These are phyloP conservation scores for Melozone crissalis DNA, from an alignment of 2,113 vertebrate species.

Conservation along the genomic window DNA sequence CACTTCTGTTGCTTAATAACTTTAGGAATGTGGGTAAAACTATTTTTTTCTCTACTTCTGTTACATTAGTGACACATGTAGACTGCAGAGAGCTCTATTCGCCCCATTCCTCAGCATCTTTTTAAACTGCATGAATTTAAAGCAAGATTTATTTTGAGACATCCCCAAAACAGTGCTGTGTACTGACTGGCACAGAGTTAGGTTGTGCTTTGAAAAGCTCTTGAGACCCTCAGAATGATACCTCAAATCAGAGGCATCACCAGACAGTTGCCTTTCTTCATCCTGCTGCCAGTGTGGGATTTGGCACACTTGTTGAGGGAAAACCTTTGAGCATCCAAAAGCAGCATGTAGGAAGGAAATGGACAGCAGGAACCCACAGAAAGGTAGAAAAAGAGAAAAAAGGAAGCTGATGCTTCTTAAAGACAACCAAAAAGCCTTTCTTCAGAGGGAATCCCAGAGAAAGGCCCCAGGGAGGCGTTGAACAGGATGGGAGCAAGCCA, in stretches of 20 bases:
- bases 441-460: not conserved
- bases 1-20: slow-evolving; percentile 57
- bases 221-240: not conserved
- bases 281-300: not conserved
- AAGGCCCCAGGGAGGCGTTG: not conserved
- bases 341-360: not conserved
- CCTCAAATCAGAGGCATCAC: not conserved
- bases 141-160: not conserved
- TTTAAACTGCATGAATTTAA: not conserved
- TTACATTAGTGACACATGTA: not conserved
- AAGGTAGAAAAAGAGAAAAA: not conserved
- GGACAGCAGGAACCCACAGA: not conserved
- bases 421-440: not conserved
- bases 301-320: not conserved
- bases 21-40: slow-evolving; percentile 51
- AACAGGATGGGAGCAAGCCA: not conserved
- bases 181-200: not conserved
- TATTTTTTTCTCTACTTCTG: not conserved
- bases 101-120: rapidly evolving
- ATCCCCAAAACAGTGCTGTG: not conserved
- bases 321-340: not conserved
- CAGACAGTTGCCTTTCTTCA: not conserved
- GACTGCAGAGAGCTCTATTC: not conserved
- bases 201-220: not conserved
- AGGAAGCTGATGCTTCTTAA: not conserved